phyloP scores from a whole-genome alignment of 64 coral and sea anemone species.

The Pocillopora verrucosa region DNA sequence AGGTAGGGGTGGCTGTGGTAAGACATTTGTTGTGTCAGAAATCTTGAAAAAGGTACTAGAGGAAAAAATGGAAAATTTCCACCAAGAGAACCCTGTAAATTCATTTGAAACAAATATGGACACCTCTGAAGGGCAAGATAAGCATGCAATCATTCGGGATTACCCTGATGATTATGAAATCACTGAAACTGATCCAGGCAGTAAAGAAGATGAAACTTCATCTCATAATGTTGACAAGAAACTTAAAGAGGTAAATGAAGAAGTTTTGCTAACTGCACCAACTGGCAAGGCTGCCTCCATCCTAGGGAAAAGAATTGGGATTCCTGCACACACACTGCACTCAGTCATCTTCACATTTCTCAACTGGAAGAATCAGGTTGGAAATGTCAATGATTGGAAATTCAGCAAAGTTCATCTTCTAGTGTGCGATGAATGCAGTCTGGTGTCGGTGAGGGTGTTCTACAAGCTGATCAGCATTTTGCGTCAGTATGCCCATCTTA shows the following conservation, averaged over 20 bases:
- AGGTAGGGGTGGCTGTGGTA: slow-evolving; percentile 65
- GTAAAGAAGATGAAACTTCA: background rate
- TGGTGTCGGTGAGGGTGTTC: slow-evolving; percentile 52
- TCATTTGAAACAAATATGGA: background rate
- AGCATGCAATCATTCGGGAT: background rate
- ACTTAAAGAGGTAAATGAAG: slow-evolving; percentile 13
- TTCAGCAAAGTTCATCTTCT: slow-evolving; percentile 36
- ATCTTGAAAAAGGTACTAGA: slow-evolving; percentile 2
- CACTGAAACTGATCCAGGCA: background rate
- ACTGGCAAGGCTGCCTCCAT: slow-evolving; percentile 70
- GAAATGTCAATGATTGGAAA: slow-evolving; percentile 10
- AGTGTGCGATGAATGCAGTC: slow-evolving; percentile 74
- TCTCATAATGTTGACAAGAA: background rate
- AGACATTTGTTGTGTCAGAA: slow-evolving; percentile 66
- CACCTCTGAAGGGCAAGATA: background rate
- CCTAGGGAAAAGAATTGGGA: slow-evolving; percentile 28
- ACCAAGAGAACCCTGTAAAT: background rate
- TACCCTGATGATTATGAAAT: background rate
- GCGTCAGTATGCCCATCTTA: background rate
- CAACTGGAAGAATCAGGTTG: background rate
- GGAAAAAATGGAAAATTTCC: background rate
- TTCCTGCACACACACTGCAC: slow-evolving; percentile 48
- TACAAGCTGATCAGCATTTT: slow-evolving; percentile 32
- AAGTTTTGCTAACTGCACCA: slow-evolving; percentile 60
- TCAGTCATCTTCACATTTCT: slow-evolving; percentile 58